phyloP scores from a whole-genome alignment of 2,797 vertebrate genomes.

The Anisognathus igniventris region DNA sequence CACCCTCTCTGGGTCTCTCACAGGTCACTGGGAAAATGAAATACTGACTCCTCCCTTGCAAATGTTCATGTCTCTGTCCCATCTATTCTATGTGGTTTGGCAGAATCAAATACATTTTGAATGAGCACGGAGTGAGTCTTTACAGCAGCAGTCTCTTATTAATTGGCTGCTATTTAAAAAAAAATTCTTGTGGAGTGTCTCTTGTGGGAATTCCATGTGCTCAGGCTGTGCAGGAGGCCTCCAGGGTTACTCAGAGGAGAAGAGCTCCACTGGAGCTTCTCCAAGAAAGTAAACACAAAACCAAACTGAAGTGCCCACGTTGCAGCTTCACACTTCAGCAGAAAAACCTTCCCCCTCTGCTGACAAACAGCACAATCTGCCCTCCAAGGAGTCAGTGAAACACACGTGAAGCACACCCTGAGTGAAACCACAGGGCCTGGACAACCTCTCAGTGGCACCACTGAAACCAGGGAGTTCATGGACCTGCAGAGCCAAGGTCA shows the following conservation, averaged over 20 bases:
- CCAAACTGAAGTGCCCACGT: not conserved
- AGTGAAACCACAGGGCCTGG: not conserved
- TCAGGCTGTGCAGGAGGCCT: conserved; percentile 34
- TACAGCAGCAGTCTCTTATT: not conserved
- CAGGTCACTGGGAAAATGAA: conserved; percentile 3
- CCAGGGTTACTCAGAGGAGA: not conserved
- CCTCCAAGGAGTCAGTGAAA: not conserved
- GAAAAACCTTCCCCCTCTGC: not conserved
- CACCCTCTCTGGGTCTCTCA: not conserved
- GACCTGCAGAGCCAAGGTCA: not conserved
- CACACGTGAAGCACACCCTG: not conserved
- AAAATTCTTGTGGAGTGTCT: not conserved
- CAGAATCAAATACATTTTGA: not conserved
- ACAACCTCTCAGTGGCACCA: not conserved
- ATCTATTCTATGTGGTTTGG: not conserved
- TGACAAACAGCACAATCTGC: not conserved
- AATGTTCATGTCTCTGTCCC: not conserved
- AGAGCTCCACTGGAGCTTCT: conserved; percentile 21
- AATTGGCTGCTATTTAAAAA: not conserved
- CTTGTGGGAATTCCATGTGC: conserved; percentile 34
- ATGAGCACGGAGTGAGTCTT: not conserved
- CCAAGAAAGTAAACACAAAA: conserved; percentile 10
- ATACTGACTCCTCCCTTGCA: not conserved
- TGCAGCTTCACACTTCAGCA: not conserved
- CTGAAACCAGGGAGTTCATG: rapidly evolving